A percentile compares a stretch with the other conserved stretches of the same genome.
Conservation (phyloP, 2,797 vertebrate species). For the Synanceia verrucosa region DNA sequence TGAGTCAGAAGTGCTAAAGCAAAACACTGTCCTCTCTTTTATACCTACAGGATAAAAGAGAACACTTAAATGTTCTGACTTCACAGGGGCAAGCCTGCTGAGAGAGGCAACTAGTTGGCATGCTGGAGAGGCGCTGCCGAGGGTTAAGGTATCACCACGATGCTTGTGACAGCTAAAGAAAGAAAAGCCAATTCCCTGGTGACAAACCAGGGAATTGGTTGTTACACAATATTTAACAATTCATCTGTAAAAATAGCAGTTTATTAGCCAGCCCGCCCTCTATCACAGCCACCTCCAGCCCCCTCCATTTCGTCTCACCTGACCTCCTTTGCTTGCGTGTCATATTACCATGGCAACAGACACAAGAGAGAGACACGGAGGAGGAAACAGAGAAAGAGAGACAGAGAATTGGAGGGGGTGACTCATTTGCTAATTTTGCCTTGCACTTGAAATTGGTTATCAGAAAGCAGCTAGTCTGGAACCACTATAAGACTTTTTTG, state of each 20-base stretch:
- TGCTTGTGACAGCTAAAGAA: slow-evolving; percentile 28
- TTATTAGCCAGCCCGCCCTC: slow-evolving; percentile 70
- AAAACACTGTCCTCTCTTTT: slow-evolving; percentile 8
- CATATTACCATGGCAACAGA: slow-evolving; percentile 84
- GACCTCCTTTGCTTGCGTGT: slow-evolving; percentile 81
- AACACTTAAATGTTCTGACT: slow-evolving; percentile 57
- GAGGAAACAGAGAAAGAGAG: slow-evolving; percentile 32
- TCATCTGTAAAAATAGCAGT: slow-evolving; percentile 54
- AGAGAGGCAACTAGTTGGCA: slow-evolving; percentile 59
- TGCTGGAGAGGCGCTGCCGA: slow-evolving; percentile 52
- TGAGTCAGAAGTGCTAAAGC: slow-evolving; percentile 7
- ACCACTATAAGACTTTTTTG: slow-evolving; percentile 32
- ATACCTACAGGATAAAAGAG: slow-evolving; percentile 36
- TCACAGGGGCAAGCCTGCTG: slow-evolving; percentile 47
- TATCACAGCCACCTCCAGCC: slow-evolving; percentile 63
- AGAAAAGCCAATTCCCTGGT: slow-evolving; percentile 37
- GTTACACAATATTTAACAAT: slow-evolving; percentile 66
- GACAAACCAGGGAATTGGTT: slow-evolving; percentile 20
- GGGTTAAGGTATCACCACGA: slow-evolving; percentile 44
- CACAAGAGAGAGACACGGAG: slow-evolving; percentile 61
- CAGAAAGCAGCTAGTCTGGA: slow-evolving; percentile 52
- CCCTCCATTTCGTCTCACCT: slow-evolving; percentile 74
- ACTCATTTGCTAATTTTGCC: slow-evolving; percentile 80
- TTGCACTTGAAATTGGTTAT: slow-evolving; percentile 71
- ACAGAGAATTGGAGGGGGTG: slow-evolving; percentile 32